Percentiles rank a stretch among this genome's conserved stretches.
These are phyloP conservation scores for Pasiphila rectangulata DNA, from an alignment of 2,888 invertebrate genomes.

Conservation along the genomic window DNA sequence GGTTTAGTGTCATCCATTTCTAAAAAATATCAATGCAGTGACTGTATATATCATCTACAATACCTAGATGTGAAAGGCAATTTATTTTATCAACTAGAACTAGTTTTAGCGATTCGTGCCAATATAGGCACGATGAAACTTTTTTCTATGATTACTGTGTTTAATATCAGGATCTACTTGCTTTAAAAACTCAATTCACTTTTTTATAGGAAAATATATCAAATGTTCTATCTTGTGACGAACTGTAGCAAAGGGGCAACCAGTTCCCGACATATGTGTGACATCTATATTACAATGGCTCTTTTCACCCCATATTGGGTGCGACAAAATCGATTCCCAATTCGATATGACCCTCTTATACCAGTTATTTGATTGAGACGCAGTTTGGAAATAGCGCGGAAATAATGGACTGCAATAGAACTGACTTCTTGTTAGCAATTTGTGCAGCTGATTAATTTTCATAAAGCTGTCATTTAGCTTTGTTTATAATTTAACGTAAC, in stretches of 20 bases:
- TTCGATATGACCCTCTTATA: slow-evolving; percentile 73
- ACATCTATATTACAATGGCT: slow-evolving; percentile 75
- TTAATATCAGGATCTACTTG: too few species aligned
- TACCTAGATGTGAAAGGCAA: too few species aligned
- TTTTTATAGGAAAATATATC: not conserved
- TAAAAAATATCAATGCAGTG: too few species aligned
- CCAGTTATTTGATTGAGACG: slow-evolving; percentile 58
- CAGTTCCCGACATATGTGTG: slow-evolving; percentile 68
- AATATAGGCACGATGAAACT: too few species aligned
- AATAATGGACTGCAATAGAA: slow-evolving; percentile 26
- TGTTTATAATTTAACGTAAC: too few species aligned
- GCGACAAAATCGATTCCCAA: slow-evolving; percentile 78
- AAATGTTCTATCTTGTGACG: slow-evolving; percentile 2
- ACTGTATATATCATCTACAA: too few species aligned
- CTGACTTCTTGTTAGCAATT: not conserved
- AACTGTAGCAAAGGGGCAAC: slow-evolving; percentile 39
- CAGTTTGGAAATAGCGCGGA: slow-evolving; percentile 40
- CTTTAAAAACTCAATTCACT: not conserved
- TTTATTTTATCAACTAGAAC: too few species aligned
- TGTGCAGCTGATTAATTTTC: not conserved
- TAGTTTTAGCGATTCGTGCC: too few species aligned
- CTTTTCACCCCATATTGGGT: slow-evolving; percentile 76
- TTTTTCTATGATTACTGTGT: too few species aligned
- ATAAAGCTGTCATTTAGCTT: too few species aligned
- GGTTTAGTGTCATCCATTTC: too few species aligned